These are phyloP conservation scores for Meandrina meandrites DNA, from an alignment of 92 coral and sea anemone species.

Conservation along the genomic window DNA sequence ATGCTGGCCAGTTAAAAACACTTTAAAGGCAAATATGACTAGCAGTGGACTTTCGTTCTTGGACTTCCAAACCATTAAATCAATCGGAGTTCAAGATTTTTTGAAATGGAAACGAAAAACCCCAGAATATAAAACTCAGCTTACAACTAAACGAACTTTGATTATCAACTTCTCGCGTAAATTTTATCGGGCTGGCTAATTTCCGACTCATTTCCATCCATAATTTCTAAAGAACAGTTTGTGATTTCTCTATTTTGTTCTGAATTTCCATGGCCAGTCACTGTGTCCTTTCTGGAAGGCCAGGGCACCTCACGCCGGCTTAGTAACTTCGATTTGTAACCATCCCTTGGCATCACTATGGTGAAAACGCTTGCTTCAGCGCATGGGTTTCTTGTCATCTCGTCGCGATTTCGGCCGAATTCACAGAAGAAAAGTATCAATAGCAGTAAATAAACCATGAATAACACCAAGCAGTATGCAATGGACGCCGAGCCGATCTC, in stretches of 20 bases:
- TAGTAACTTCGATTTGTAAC: slow-evolving; percentile 29
- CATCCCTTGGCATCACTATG: background rate
- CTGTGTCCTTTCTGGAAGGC: slow-evolving; percentile 16
- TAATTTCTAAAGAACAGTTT: background rate
- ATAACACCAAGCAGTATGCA: slow-evolving; percentile 27
- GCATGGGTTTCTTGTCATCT: background rate
- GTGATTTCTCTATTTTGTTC: background rate
- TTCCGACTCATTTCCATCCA: slow-evolving; percentile 1
- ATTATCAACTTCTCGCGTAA: background rate
- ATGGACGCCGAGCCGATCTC: slow-evolving; percentile 8
- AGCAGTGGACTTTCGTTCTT: background rate
- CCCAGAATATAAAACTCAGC: no score
- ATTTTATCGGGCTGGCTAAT: slow-evolving; percentile 26
- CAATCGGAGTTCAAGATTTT: background rate
- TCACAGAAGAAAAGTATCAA: slow-evolving; percentile 36
- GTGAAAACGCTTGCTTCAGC: background rate
- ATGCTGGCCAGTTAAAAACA: background rate
- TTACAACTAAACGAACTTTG: no score
- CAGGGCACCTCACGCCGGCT: slow-evolving; percentile 17
- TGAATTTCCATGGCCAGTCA: background rate
- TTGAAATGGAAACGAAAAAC: background rate
- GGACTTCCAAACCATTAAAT: background rate
- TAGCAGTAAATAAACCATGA: slow-evolving; percentile 22
- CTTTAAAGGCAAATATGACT: background rate
- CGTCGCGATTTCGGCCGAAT: slow-evolving; percentile 15